Conservation (phyloP, 1,140 invertebrate genomes). For the Epicauta chinensis region DNA sequence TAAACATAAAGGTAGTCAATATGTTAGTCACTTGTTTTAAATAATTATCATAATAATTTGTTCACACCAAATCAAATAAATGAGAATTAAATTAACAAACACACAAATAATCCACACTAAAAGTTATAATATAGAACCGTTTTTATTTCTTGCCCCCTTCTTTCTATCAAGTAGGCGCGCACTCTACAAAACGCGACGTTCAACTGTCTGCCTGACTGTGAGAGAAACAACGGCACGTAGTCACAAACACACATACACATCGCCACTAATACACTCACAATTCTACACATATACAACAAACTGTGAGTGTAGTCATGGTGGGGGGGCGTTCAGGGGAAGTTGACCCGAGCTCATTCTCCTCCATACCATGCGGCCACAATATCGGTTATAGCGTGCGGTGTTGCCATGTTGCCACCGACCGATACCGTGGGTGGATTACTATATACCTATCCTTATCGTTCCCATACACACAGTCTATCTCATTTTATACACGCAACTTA, state of each 20-base stretch:
- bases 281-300: no score
- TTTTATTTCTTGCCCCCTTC: no score
- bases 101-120: conserved; percentile 12
- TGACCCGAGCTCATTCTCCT: conserved; percentile 39
- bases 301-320: conserved; percentile 1
- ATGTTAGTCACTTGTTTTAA: conserved; percentile 4
- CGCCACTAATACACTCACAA: no score
- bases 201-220: conserved; percentile 29
- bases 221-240: conserved; percentile 34
- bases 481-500: conserved; percentile 24
- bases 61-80: no score
- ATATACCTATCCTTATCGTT: neutral
- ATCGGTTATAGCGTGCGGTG: conserved; percentile 39
- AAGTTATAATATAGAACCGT: conserved; percentile 6
- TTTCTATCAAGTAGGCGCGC: conserved; percentile 6
- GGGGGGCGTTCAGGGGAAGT: conserved; percentile 34
- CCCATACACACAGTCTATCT: conserved; percentile 10
- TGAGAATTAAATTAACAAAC: no score
- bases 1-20: conserved; percentile 39
- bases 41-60: conserved; percentile 11
- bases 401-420: conserved; percentile 30
- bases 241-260: conserved; percentile 5
- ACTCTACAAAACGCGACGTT: conserved; percentile 27
- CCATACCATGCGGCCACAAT: conserved; percentile 42
- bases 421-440: conserved; percentile 37